Conservation (phyloP, 1,140 invertebrate genomes). For the Orchesella cincta region DNA sequence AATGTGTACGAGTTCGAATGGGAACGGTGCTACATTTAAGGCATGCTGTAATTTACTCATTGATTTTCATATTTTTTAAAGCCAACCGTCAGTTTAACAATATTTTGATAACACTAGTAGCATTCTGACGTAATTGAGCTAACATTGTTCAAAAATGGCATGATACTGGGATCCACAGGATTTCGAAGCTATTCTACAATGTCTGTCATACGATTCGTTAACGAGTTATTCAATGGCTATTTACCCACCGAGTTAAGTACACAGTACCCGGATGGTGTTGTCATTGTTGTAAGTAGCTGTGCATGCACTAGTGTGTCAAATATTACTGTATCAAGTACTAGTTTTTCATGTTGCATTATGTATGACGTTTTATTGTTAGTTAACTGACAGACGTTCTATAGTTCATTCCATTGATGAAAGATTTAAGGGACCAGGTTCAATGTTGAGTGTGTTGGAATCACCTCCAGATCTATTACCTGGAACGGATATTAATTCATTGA, state of each 20-base stretch:
- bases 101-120: too few relatives aligned
- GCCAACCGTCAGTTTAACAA: too few relatives aligned
- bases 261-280: constrained; percentile 42
- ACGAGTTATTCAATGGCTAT: constrained; percentile 45
- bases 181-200: constrained; percentile 31
- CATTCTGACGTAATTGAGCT: constrained; percentile 30
- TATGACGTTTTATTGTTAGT: too few relatives aligned
- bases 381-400: background rate
- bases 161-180: constrained; percentile 17
- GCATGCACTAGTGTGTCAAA: background rate
- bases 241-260: constrained; percentile 43
- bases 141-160: constrained; percentile 44
- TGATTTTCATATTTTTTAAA: too few relatives aligned
- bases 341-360: too few relatives aligned
- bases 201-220: constrained; percentile 33
- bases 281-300: constrained; percentile 35
- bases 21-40: constrained; percentile 42
- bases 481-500: background rate
- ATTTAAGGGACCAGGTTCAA: background rate
- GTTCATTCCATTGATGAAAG: background rate
- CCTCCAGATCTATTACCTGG: background rate
- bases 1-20: constrained; percentile 8
- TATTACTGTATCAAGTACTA: background rate
- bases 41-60: constrained; percentile 17
- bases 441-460: background rate